Conservation (phyloP, 2,113 vertebrate species). For the Xenopus tropicalis region DNA sequence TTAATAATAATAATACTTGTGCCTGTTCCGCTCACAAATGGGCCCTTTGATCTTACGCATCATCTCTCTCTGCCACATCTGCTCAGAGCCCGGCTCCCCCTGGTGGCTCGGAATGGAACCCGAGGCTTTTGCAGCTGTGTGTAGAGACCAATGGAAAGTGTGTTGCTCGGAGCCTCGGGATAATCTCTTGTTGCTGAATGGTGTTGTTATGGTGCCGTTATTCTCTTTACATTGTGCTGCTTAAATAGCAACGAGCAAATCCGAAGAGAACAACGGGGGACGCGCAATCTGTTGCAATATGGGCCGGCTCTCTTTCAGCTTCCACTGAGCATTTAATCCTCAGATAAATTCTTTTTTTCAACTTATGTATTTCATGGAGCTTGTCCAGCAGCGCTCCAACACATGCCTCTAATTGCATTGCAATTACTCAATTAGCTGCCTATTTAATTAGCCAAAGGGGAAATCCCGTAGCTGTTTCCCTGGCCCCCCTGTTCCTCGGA, state of each 20-base stretch:
- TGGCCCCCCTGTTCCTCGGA: neutral
- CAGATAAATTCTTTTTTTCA: neutral
- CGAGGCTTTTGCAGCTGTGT: no score
- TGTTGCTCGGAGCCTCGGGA: no score
- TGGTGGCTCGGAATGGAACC: neutral
- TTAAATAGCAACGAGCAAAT: neutral
- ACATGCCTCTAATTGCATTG: slow-evolving; percentile 21
- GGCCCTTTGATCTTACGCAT: no score
- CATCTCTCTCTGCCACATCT: no score
- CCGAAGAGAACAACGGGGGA: no score
- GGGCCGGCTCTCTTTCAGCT: neutral
- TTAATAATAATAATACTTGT: no score
- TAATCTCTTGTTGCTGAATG: neutral
- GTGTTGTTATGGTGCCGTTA: neutral
- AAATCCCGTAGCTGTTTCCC: neutral
- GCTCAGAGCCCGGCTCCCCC: neutral
- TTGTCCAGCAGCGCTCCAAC: neutral
- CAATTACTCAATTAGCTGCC: neutral
- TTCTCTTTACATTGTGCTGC: neutral
- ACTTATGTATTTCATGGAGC: slow-evolving; percentile 1
- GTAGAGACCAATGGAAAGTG: no score
- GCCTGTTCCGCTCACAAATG: no score
- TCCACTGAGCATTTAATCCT: neutral
- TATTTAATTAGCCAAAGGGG: neutral
- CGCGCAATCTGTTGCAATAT: no score